Percentiles rank a stretch among this genome's conserved stretches.
phyloP scores from a whole-genome alignment of 2,888 invertebrate genomes.

The Dendrolimus pini region DNA sequence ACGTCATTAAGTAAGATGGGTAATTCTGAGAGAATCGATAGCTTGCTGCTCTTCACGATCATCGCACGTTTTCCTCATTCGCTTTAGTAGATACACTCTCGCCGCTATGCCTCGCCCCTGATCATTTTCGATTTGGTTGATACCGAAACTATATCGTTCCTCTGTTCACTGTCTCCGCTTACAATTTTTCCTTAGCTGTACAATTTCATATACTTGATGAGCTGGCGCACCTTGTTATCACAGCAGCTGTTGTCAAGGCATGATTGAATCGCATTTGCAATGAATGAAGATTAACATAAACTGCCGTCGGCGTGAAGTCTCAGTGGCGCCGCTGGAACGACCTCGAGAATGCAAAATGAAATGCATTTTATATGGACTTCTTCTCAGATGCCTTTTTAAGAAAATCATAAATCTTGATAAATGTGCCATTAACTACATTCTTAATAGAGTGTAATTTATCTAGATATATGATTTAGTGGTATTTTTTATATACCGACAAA shows the following conservation, averaged over 20 bases:
- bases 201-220: constrained; percentile 11
- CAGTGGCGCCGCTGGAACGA: constrained; percentile 17
- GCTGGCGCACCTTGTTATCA: constrained; percentile 39
- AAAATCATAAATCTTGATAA: background rate
- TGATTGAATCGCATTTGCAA: constrained; percentile 62
- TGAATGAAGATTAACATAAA: constrained; percentile 67
- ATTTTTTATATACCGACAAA: too few species aligned
- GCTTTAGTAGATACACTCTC: too few species aligned
- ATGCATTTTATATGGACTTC: constrained; percentile 19
- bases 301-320: constrained; percentile 35
- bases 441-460: too few species aligned
- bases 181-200: background rate
- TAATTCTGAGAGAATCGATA: too few species aligned
- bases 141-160: background rate
- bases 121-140: too few species aligned
- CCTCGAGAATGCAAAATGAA: constrained; percentile 35
- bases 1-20: too few species aligned
- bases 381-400: background rate
- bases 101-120: too few species aligned
- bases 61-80: too few species aligned
- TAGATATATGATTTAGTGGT: too few species aligned
- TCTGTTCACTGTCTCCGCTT: background rate
- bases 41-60: too few species aligned
- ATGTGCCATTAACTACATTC: background rate
- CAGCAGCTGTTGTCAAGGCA: constrained; percentile 28